Conservation (phyloP, 2,113 vertebrate species). For the Megaceryle maxima region DNA sequence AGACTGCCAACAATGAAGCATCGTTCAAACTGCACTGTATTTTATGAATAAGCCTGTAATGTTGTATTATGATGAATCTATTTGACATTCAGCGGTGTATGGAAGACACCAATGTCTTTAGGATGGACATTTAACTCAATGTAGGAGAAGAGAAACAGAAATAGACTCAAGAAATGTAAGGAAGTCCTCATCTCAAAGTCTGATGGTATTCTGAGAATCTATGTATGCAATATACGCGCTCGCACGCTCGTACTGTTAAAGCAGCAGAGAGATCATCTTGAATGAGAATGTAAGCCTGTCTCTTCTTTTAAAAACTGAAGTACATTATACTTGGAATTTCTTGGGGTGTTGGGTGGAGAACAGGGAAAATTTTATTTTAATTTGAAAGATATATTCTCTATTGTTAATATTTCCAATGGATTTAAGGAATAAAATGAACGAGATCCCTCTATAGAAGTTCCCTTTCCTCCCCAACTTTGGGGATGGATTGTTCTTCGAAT, state of each 20-base stretch:
- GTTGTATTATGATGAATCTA: constrained; percentile 17
- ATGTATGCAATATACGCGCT: neutral
- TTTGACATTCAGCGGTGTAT: constrained; percentile 40
- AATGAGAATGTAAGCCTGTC: neutral
- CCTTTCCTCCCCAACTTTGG: neutral
- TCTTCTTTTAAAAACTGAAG: neutral
- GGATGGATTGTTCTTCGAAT: neutral
- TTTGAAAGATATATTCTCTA: neutral
- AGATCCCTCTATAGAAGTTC: neutral
- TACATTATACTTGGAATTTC: neutral
- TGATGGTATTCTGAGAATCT: constrained; percentile 49
- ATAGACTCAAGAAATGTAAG: neutral
- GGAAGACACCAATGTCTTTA: constrained; percentile 41
- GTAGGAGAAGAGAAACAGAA: constrained; percentile 37
- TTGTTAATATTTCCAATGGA: neutral
- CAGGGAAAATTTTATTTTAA: neutral
- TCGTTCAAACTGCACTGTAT: neutral
- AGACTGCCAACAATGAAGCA: constrained; percentile 50
- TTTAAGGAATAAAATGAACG: neutral
- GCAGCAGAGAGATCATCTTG: neutral
- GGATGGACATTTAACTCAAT: constrained; percentile 18
- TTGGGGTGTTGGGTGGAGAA: neutral
- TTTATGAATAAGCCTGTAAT: constrained; percentile 55
- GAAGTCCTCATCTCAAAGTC: constrained; percentile 70
- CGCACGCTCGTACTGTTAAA: neutral